phyloP scores from a whole-genome alignment of 2,888 invertebrate species.

The Cabera pusaria region DNA sequence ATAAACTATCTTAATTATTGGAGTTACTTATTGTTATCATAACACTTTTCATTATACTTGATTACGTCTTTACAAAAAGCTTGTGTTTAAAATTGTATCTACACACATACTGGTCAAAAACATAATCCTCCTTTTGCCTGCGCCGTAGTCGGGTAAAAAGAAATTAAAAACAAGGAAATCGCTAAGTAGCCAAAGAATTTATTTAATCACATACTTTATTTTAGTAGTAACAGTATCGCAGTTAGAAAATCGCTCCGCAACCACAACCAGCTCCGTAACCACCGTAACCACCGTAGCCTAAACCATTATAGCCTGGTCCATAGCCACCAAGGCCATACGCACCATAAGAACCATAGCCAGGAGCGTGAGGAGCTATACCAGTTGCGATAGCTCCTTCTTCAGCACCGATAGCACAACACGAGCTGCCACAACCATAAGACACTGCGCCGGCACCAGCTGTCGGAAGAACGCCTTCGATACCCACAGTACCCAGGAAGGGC shows the following conservation, averaged over 20 bases:
- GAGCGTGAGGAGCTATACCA: slow-evolving; percentile 11
- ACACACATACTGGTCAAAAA: no score
- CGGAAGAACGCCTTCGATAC: slow-evolving; percentile 43
- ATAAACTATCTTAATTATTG: no score
- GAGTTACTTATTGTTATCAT: no score
- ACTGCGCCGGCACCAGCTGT: slow-evolving; percentile 43
- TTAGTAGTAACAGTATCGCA: no score
- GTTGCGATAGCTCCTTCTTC: slow-evolving; percentile 31
- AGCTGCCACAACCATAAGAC: slow-evolving; percentile 43
- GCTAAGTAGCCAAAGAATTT: no score
- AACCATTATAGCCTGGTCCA: slow-evolving; percentile 1
- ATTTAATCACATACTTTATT: no score
- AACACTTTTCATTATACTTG: no score
- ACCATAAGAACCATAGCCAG: slow-evolving; percentile 4
- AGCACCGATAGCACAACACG: slow-evolving; percentile 28
- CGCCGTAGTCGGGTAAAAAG: no score
- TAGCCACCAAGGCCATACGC: slow-evolving; percentile 4
- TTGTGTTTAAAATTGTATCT: no score
- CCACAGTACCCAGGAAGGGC: slow-evolving; percentile 47
- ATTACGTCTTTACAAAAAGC: no score
- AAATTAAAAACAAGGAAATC: no score
- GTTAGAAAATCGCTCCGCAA: background rate
- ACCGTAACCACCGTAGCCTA: background rate
- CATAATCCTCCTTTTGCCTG: no score
- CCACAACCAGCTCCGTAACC: slow-evolving; percentile 25